Conservation (phyloP, 2,888 invertebrate species). For the Chrysolina americana region DNA sequence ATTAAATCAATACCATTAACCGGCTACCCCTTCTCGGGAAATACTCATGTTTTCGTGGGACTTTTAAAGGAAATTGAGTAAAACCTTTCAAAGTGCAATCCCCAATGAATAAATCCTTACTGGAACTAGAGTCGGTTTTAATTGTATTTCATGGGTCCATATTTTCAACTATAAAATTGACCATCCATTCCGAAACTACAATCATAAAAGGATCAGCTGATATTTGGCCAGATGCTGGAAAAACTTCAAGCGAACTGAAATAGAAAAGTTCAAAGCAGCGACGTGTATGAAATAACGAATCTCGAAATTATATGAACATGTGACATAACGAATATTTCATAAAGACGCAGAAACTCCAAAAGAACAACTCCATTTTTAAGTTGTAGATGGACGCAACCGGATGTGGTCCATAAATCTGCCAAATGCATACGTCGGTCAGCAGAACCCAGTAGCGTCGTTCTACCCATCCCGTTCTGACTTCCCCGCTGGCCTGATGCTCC, state of each 20-base stretch:
- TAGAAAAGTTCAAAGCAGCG: not conserved
- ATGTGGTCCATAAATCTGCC: conserved; percentile 66
- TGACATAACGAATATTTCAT: conserved; percentile 26
- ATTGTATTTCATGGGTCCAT: too few species aligned
- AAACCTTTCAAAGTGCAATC: too few species aligned
- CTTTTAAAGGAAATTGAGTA: too few species aligned
- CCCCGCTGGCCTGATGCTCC: conserved; percentile 51
- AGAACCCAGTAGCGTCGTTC: conserved; percentile 59
- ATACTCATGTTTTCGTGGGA: too few species aligned
- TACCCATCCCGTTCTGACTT: conserved; percentile 31
- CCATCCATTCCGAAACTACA: too few species aligned
- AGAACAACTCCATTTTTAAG: conserved; percentile 31
- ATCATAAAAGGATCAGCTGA: too few species aligned
- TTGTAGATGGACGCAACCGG: conserved; percentile 50
- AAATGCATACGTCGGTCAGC: conserved; percentile 61
- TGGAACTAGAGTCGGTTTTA: too few species aligned
- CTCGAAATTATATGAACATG: conserved; percentile 14
- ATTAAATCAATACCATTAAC: too few species aligned
- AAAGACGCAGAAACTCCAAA: conserved; percentile 22
- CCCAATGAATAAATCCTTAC: too few species aligned
- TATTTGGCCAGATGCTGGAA: too few species aligned
- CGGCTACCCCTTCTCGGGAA: too few species aligned
- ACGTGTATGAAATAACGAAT: conserved; percentile 10
- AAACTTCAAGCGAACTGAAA: not conserved
- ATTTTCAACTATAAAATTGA: too few species aligned